Evolutionary conservation across 1,140 invertebrate genomes (phyloP).

Genomic region (Orius insidiosus): DNA sequence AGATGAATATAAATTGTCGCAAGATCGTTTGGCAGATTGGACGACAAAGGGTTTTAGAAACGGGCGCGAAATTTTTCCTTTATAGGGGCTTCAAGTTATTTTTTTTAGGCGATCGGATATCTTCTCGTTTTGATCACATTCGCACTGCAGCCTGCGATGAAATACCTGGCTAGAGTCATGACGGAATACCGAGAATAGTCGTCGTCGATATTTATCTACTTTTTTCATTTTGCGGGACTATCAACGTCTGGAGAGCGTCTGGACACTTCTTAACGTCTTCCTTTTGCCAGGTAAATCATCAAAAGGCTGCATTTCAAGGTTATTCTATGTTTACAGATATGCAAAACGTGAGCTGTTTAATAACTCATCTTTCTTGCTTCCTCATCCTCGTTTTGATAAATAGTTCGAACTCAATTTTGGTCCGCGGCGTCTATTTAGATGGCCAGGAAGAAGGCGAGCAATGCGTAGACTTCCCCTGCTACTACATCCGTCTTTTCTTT

Average conservation of each 20-base stretch:
- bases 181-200: slow-evolving; percentile 44
- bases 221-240: slow-evolving; percentile 58
- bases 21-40: neutral
- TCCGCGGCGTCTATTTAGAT: slow-evolving; percentile 68
- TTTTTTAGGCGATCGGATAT: slow-evolving; percentile 55
- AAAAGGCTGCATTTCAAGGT: neutral
- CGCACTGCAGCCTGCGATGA: slow-evolving; percentile 48
- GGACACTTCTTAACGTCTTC: slow-evolving; percentile 62
- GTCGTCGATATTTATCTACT: slow-evolving; percentile 57
- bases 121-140: slow-evolving; percentile 49
- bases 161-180: slow-evolving; percentile 43
- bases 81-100: neutral
- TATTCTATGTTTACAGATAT: slow-evolving; percentile 31
- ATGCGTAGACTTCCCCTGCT: slow-evolving; percentile 62
- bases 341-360: slow-evolving; percentile 54
- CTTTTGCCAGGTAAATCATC: slow-evolving; percentile 42
- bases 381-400: slow-evolving; percentile 59
- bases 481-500: slow-evolving; percentile 60
- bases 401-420: slow-evolving; percentile 64
- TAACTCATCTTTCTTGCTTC: slow-evolving; percentile 53
- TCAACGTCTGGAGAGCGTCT: slow-evolving; percentile 74
- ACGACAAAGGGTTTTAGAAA: too few species aligned
- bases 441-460: slow-evolving; percentile 59
- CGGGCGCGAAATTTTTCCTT: too few species aligned
- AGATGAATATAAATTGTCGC: neutral